Conservation (phyloP, 2,797 vertebrate species). For the Gobio occitaniae region DNA sequence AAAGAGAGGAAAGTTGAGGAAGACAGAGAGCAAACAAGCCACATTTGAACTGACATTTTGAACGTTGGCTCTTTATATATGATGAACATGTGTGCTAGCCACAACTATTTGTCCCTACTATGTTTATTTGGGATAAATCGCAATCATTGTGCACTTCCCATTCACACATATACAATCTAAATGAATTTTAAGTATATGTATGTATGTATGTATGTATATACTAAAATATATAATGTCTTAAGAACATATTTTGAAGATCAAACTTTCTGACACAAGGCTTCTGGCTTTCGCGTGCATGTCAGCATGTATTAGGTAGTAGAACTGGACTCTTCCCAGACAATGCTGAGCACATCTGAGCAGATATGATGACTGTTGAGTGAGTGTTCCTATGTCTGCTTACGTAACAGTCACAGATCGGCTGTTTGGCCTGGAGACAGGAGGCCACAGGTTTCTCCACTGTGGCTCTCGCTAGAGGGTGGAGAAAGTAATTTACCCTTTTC, state of each 20-base stretch:
- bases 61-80: background rate
- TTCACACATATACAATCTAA: background rate
- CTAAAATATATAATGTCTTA: background rate
- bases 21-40: background rate
- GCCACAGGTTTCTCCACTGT: constrained; percentile 38
- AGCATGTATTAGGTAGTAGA: constrained; percentile 10
- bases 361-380: constrained; percentile 67
- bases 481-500: constrained; percentile 9
- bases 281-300: background rate
- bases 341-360: constrained; percentile 35
- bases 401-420: constrained; percentile 72
- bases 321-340: constrained; percentile 14
- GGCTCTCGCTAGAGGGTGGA: constrained; percentile 11
- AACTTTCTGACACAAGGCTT: background rate
- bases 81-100: background rate
- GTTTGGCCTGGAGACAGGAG: constrained; percentile 69
- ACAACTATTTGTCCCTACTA: background rate
- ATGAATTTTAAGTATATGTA: background rate
- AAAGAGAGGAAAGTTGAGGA: background rate
- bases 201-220: too few species aligned
- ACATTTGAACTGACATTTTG: background rate
- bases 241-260: background rate
- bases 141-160: background rate
- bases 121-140: background rate
- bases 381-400: constrained; percentile 70